phyloP scores from a whole-genome alignment of 2,797 vertebrate genomes.

The Pogonophryne albipinna region DNA sequence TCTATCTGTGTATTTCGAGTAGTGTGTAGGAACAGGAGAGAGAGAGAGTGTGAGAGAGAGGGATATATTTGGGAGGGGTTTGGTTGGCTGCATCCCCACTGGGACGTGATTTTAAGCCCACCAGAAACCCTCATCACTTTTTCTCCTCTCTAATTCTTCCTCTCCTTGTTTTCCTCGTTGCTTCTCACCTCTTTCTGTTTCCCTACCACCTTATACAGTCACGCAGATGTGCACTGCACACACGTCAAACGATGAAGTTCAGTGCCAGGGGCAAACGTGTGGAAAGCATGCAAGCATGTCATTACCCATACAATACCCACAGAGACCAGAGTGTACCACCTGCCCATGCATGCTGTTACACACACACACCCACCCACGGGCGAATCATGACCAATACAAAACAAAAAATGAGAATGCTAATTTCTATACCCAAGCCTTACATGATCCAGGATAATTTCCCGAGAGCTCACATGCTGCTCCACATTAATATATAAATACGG shows the following conservation, averaged over 20 bases:
- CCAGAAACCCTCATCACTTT: conserved; percentile 37
- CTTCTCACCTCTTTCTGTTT: conserved; percentile 21
- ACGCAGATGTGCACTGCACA: conserved; percentile 21
- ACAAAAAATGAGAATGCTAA: conserved; percentile 22
- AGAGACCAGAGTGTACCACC: conserved; percentile 36
- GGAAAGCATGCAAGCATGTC: conserved; percentile 68
- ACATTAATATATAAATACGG: conserved; percentile 3
- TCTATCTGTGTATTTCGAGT: conserved; percentile 38
- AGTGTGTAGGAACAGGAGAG: conserved; percentile 35
- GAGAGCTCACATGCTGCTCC: conserved; percentile 7
- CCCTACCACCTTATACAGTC: conserved; percentile 40
- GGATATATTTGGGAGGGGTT: conserved; percentile 54
- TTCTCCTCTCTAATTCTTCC: neutral
- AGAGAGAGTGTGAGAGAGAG: too few species aligned
- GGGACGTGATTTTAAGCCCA: conserved; percentile 62
- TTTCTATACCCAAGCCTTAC: conserved; percentile 8
- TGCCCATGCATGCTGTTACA: conserved; percentile 25
- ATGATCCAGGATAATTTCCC: conserved; percentile 43
- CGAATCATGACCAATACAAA: conserved; percentile 54
- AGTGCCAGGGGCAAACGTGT: conserved; percentile 71
- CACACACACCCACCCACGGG: conserved; percentile 9
- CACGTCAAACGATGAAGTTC: conserved; percentile 61
- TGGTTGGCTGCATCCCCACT: conserved; percentile 57
- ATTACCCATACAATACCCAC: conserved; percentile 48
- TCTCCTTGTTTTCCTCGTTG: neutral